Percentiles rank a stretch among this genome's conserved stretches.
Evolutionary conservation across 2,888 invertebrate species (phyloP).

Genomic region (Frankliniella intonsa): DNA sequence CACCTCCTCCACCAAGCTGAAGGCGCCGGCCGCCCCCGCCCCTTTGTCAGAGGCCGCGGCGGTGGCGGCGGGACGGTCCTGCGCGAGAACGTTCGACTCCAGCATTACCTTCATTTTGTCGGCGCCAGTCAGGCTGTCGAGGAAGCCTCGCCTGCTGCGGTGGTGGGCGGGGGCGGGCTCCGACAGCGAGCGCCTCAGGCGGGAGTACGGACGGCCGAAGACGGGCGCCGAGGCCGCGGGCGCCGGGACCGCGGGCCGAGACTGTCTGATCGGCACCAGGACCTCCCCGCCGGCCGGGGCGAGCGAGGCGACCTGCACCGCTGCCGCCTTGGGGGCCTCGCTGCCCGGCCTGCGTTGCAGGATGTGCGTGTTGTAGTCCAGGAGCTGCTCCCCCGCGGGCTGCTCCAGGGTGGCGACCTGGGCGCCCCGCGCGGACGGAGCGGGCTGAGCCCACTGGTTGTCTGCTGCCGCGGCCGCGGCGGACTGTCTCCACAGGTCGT

Average conservation of each 20-base stretch:
- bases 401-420: neutral
- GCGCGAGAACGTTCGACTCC: neutral
- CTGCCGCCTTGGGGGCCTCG: neutral
- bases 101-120: neutral
- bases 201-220: neutral
- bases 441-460: neutral
- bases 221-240: neutral
- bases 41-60: neutral
- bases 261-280: no score
- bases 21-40: neutral
- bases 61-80: neutral
- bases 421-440: neutral
- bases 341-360: neutral
- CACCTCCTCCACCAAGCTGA: constrained; percentile 1
- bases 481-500: neutral
- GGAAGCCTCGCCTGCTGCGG: neutral
- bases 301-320: neutral
- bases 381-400: neutral
- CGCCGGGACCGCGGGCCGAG: neutral
- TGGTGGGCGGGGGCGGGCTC: neutral
- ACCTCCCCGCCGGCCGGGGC: neutral
- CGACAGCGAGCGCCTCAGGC: neutral
- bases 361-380: constrained; percentile 9
- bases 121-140: neutral
- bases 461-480: neutral